phyloP scores from a whole-genome alignment of 2,888 invertebrate species.

The Ryuthela nishihirai region DNA sequence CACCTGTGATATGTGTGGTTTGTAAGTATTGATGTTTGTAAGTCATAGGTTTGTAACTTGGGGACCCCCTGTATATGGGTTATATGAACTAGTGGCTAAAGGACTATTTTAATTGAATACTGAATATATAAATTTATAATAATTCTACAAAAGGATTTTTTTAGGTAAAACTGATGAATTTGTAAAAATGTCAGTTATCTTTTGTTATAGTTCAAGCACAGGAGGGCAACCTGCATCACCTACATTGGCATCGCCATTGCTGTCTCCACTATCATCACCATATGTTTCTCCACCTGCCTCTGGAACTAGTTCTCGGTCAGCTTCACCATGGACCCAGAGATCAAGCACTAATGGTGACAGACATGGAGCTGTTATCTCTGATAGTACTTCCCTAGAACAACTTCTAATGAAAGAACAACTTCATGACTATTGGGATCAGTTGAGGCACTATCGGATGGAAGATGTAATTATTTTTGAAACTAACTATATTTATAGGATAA shows the following conservation, averaged over 20 bases:
- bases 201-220: no score
- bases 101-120: not conserved
- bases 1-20: no score
- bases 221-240: conserved; percentile 13
- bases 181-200: no score
- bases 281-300: conserved; percentile 35
- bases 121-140: not conserved
- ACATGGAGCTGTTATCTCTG: not conserved
- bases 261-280: conserved; percentile 33
- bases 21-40: no score
- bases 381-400: conserved; percentile 11
- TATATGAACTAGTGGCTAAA: no score
- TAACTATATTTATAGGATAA: no score
- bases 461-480: conserved; percentile 17
- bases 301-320: conserved; percentile 31
- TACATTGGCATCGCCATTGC: conserved; percentile 23
- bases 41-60: no score
- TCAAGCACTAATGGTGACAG: conserved; percentile 1
- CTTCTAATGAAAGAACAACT: conserved; percentile 20
- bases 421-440: conserved; percentile 22
- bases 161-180: no score
- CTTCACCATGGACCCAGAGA: conserved; percentile 28
- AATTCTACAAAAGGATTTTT: no score
- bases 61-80: no score
- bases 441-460: conserved; percentile 20